Conservation (phyloP, 2,113 vertebrate genomes). For the Pipra filicauda region DNA sequence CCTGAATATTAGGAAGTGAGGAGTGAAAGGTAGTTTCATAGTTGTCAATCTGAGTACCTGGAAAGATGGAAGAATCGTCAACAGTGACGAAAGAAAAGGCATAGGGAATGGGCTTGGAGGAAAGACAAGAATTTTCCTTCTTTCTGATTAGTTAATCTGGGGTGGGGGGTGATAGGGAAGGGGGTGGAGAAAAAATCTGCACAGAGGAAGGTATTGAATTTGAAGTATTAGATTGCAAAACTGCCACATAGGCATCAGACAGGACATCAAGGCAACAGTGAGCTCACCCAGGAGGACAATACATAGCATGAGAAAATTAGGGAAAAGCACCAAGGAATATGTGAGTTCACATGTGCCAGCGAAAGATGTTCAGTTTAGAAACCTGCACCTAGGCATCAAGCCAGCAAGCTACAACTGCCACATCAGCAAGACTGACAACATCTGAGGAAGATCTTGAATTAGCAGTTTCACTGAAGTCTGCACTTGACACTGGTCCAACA, state of each 20-base stretch:
- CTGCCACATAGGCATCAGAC: background rate
- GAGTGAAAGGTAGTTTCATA: slow-evolving; percentile 42
- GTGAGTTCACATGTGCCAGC: background rate
- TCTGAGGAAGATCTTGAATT: slow-evolving; percentile 3
- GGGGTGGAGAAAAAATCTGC: background rate
- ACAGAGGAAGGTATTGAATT: background rate
- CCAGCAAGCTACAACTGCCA: background rate
- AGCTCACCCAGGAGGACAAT: background rate
- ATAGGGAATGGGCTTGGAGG: background rate
- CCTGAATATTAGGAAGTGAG: slow-evolving; percentile 25
- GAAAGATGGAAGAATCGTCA: background rate
- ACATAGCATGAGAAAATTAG: background rate
- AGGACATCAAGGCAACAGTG: fast-evolving
- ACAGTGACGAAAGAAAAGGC: background rate
- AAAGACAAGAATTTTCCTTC: slow-evolving; percentile 18
- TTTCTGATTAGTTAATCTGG: background rate
- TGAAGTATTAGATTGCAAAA: background rate
- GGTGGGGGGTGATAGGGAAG: background rate
- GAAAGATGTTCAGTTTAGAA: background rate
- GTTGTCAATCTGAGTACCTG: background rate
- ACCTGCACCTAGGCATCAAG: background rate
- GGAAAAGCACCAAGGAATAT: background rate
- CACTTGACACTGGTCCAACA: slow-evolving; percentile 9
- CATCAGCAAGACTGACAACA: slow-evolving; percentile 16
- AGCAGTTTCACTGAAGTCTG: slow-evolving; percentile 5